Base-by-base conservation (phyloP, 1,140 invertebrate species). In the Belonocnema kinseyi region DNA sequence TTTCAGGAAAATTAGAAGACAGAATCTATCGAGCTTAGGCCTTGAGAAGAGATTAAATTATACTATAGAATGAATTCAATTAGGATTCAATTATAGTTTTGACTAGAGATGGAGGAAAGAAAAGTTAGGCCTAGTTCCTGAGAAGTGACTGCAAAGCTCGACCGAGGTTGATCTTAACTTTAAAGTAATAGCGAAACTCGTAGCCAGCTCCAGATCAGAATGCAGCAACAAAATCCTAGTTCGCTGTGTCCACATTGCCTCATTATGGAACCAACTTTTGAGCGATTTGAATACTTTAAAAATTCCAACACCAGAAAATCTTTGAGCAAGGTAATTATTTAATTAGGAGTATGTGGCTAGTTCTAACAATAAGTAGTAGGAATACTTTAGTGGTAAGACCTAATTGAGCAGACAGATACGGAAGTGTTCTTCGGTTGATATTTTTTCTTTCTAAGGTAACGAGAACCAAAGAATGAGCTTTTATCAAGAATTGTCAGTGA, bases 401-500 rank as follows among this genome's bases (percentile, higher is more conserved):
- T 87, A 89, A 79, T 89, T 85, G 87, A 90, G 88, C 87, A 88
- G 85, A 88, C 79, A 85, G 80, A 77, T 74, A 73, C 81, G 82
- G 74, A n/a, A n/a, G 53, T 54, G n/a, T 54, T 54, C 40, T 40
- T 33, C 26, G 7, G 21, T 16, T 14, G 40, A 16, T 33, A 14
- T 66, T 16, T 66, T 33, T 66, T n/a, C 40, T 33, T 16, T n/a
- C 33, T 17, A 1, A n/a, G n/a, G n/a, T 17, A 54, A 54, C 17
- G 3, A 54, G 17, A 54, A 54, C 53, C 17, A 46, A 46, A 46
- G 40, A 46, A 8, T 46, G 40, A 46, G 40, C 40, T 10, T 46
- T 46, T 11, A 8, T 11, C 40, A 11, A 46, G 6, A 46, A 46
- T 46, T 70, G 11, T 21, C 14, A 17, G 26, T 70, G 33, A 70